These are phyloP conservation scores for Pygocentrus nattereri DNA, from an alignment of 2,797 vertebrate species.

Conservation along the genomic window DNA sequence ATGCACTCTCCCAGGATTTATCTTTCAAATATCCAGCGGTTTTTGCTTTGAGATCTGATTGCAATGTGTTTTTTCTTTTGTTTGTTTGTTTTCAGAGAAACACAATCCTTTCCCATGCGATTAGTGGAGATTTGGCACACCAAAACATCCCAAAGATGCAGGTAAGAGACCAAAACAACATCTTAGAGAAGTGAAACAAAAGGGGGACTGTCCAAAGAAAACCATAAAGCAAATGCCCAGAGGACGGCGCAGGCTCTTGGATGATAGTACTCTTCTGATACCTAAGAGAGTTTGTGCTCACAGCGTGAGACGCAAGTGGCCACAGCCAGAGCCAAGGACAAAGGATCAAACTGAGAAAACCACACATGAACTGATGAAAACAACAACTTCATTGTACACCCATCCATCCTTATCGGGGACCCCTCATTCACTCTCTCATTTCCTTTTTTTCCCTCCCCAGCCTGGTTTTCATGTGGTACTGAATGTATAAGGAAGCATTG, in stretches of 20 bases:
- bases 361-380: slow-evolving; percentile 61
- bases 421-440: slow-evolving; percentile 47
- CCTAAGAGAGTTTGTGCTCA: slow-evolving; percentile 48
- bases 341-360: slow-evolving; percentile 61
- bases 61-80: slow-evolving; percentile 71
- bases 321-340: slow-evolving; percentile 46
- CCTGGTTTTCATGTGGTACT: slow-evolving; percentile 60
- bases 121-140: slow-evolving; percentile 76
- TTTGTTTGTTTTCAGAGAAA: slow-evolving; percentile 68
- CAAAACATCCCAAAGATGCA: slow-evolving; percentile 74
- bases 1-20: slow-evolving; percentile 74
- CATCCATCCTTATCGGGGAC: slow-evolving; percentile 51
- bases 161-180: slow-evolving; percentile 66
- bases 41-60: slow-evolving; percentile 71
- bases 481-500: slow-evolving; percentile 56
- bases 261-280: slow-evolving; percentile 54
- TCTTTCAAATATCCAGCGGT: slow-evolving; percentile 71
- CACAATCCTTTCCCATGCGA: slow-evolving; percentile 71
- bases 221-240: slow-evolving; percentile 46
- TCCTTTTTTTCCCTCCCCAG: slow-evolving; percentile 42
- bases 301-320: slow-evolving; percentile 50
- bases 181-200: slow-evolving; percentile 56
- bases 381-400: slow-evolving; percentile 55
- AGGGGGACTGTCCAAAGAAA: slow-evolving; percentile 50
- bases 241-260: slow-evolving; percentile 50